Base-by-base conservation (phyloP, 2,888 invertebrate genomes). In the Drosophila buzzatii region DNA sequence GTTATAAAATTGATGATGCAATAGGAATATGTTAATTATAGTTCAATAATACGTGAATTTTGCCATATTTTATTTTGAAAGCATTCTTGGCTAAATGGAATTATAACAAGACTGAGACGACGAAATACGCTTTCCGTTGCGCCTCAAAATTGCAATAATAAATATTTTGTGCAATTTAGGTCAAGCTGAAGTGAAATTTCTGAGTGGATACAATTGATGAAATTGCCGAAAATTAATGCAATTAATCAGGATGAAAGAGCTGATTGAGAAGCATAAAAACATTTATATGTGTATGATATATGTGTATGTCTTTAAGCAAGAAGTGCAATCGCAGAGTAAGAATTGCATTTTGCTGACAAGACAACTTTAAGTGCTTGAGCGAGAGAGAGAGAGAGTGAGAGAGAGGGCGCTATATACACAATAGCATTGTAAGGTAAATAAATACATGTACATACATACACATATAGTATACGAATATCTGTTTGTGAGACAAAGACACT, bases 271-370 rank as follows among this genome's bases (percentile, higher is more conserved):
- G 5, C 31, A 51, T 33, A n/a, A 53, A 18, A 33, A 33, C 8
- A 7, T 33, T 16, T n/a, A 27, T 4, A 20, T 12, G 16, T 16
- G 14, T 23, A 23, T 27, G 4, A 33, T 42, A 14, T 18, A 3
- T 33, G 10, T 8, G 9, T 16, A 47, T 45, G 39, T 12, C 58
- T 62, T 52, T 14, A 7, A 10, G 18, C 14, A 20, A 52, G 53
- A 53, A 37, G 31, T 57, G 33, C 49, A 42, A 56, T 18, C 37
- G 37, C 39, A 10, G 37, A 49, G 18, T 10, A 47, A 16, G 42
- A 23, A 44, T 59, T 60, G 72, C 45, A 41, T 41, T 33, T 62
- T 61, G 70, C 59, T 80, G 65, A 80, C 70, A 59, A 59, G 39
- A 27, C 60, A 67, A 63, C 44, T 37, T 9, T 27, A 44, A 31